A percentile compares a stretch with the other conserved stretches of the same genome.
Conservation (phyloP, 2,888 invertebrate species). For the Drosophila falleni region DNA sequence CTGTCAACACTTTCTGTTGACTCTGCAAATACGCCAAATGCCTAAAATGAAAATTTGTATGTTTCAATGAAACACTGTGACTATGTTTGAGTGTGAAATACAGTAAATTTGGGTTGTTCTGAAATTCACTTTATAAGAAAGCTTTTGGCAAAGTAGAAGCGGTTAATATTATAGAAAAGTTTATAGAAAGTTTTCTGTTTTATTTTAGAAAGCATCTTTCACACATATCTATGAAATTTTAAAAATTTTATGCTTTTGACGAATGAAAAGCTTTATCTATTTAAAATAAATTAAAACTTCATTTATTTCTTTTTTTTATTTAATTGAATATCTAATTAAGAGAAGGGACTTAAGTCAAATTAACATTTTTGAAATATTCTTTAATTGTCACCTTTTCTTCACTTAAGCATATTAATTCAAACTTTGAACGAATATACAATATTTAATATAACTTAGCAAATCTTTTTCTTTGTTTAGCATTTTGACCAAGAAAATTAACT, state of each 20-base stretch:
- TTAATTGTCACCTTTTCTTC: no score
- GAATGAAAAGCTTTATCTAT: neutral
- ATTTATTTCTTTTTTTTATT: neutral
- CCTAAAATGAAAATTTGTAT: constrained; percentile 14
- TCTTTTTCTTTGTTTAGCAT: no score
- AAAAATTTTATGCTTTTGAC: neutral
- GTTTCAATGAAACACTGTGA: constrained; percentile 3
- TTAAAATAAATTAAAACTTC: neutral
- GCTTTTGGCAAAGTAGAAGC: neutral
- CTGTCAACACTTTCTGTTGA: constrained; percentile 53
- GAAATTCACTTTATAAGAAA: neutral
- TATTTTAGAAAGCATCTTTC: neutral
- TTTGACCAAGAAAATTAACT: no score
- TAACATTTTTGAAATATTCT: no score
- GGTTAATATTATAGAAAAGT: neutral
- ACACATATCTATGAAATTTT: neutral
- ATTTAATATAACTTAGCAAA: no score
- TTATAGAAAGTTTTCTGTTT: neutral
- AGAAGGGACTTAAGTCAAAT: neutral
- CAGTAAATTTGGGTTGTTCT: neutral
- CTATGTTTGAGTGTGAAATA: neutral
- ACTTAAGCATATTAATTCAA: no score
- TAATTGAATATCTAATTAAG: neutral
- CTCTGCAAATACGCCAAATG: constrained; percentile 14
- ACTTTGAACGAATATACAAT: no score